Evolutionary conservation across 2,888 invertebrate species (phyloP).

Genomic region (Drosophila percnosoma): DNA sequence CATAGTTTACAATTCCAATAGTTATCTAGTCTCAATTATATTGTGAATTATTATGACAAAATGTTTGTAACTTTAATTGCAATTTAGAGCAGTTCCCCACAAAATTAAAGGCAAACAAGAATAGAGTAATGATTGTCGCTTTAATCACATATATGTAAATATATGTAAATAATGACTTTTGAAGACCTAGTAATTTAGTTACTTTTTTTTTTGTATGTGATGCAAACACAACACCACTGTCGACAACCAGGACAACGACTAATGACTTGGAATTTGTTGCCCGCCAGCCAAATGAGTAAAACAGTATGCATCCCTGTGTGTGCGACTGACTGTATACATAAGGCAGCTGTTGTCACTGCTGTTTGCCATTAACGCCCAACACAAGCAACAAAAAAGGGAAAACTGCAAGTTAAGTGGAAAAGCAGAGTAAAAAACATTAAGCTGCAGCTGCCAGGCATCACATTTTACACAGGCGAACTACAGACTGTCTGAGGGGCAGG

Average conservation of each 20-base stretch:
- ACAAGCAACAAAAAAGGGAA: constrained; percentile 49
- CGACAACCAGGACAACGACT: constrained; percentile 64
- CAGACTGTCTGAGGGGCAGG: constrained; percentile 26
- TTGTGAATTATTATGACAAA: neutral
- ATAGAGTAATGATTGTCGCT: constrained; percentile 17
- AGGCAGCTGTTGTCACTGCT: constrained; percentile 69
- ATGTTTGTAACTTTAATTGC: neutral
- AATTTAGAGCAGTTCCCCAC: neutral
- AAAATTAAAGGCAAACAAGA: constrained; percentile 8
- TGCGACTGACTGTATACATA: constrained; percentile 15
- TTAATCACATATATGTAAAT: constrained; percentile 36
- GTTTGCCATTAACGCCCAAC: constrained; percentile 72
- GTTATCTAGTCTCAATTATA: neutral
- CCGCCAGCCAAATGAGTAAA: constrained; percentile 74
- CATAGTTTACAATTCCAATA: neutral
- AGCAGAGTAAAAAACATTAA: constrained; percentile 75
- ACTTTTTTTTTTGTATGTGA: constrained; percentile 36
- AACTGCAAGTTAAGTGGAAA: constrained; percentile 69
- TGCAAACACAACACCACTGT: constrained; percentile 23
- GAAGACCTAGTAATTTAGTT: constrained; percentile 60
- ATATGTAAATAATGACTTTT: constrained; percentile 39
- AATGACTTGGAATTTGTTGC: constrained; percentile 76
- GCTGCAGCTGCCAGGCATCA: constrained; percentile 60
- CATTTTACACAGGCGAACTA: constrained; percentile 20
- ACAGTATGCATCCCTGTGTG: constrained; percentile 13